phyloP scores from a whole-genome alignment of 2,888 invertebrate genomes.

The Maniola hyperantus region DNA sequence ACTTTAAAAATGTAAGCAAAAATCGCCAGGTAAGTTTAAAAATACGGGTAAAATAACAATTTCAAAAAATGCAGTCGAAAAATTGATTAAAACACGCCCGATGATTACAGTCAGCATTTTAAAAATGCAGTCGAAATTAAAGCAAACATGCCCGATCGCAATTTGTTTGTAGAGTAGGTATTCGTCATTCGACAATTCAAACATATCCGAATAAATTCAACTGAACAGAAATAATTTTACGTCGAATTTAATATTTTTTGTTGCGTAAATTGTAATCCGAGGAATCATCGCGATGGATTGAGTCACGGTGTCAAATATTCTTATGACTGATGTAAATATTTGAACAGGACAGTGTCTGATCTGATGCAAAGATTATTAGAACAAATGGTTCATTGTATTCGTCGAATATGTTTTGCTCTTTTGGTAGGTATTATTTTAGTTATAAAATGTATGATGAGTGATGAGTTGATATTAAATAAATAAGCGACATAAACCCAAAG shows the following conservation, averaged over 20 bases:
- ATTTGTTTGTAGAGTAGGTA: constrained; percentile 19
- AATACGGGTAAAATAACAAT: background rate
- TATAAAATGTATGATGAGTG: background rate
- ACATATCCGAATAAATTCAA: constrained; percentile 16
- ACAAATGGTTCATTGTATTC: background rate
- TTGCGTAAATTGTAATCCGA: constrained; percentile 1
- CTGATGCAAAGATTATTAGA: background rate
- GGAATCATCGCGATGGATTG: background rate
- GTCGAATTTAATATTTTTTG: background rate
- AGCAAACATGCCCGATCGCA: constrained; percentile 8
- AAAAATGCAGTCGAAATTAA: constrained; percentile 18
- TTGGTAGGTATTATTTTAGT: background rate
- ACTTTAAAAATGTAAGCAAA: background rate
- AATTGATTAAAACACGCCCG: background rate
- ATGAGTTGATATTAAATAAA: background rate
- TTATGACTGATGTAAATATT: background rate
- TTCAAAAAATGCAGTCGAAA: background rate
- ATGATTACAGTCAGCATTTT: constrained; percentile 14
- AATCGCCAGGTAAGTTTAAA: background rate
- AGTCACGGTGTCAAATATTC: constrained; percentile 6
- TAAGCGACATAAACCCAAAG: background rate
- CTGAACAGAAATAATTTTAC: constrained; percentile 9
- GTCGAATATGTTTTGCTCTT: background rate
- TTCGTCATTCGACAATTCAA: constrained; percentile 13
- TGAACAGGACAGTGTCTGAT: background rate